phyloP scores from a whole-genome alignment of 2,888 invertebrate genomes.

The Leucozona laternaria region DNA sequence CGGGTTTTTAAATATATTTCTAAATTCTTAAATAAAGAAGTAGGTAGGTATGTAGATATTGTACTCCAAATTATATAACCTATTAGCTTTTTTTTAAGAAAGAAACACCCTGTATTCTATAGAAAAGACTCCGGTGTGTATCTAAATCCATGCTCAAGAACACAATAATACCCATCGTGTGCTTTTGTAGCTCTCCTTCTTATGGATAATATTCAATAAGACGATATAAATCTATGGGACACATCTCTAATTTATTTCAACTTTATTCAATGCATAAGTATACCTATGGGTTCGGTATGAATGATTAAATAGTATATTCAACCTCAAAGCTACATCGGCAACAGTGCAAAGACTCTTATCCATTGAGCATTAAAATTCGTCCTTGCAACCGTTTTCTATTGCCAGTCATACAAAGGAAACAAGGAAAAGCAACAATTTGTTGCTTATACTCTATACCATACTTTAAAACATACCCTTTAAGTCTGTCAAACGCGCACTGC shows the following conservation, averaged over 20 bases:
- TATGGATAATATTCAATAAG: constrained; percentile 51
- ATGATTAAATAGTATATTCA: constrained; percentile 21
- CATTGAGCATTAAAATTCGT: constrained; percentile 43
- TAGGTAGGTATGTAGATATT: too few species aligned
- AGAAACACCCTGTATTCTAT: neutral
- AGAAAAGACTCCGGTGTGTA: neutral
- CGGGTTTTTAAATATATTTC: too few species aligned
- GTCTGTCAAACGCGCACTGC: constrained; percentile 34
- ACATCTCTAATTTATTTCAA: constrained; percentile 22
- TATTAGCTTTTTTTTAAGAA: neutral
- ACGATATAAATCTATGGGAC: constrained; percentile 1
- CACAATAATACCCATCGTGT: neutral
- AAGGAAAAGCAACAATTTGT: constrained; percentile 71
- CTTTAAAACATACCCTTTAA: neutral
- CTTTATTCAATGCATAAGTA: neutral
- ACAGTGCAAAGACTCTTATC: constrained; percentile 22
- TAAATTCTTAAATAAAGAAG: too few species aligned
- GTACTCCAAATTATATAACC: too few species aligned
- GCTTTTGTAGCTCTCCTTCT: constrained; percentile 29
- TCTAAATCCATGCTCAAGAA: neutral
- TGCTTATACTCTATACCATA: constrained; percentile 1
- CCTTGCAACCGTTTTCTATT: constrained; percentile 55
- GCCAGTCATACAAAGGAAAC: constrained; percentile 2
- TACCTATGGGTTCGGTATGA: neutral
- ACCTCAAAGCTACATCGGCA: constrained; percentile 9